Base-by-base conservation (phyloP, 1,140 invertebrate species). In the Eueides isabella region DNA sequence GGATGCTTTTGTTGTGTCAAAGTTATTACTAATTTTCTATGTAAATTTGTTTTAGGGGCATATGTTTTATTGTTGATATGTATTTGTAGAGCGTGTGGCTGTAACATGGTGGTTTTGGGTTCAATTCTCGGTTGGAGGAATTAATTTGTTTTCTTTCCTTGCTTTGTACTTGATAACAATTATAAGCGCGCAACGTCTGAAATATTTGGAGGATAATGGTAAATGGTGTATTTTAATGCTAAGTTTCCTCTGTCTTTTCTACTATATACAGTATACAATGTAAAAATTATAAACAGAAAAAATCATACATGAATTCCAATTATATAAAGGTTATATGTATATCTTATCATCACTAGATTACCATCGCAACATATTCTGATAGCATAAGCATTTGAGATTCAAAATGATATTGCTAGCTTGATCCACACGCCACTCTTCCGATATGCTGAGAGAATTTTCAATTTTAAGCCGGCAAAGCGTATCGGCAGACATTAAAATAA, bases 361-460 rank as follows among this genome's bases (percentile, higher is more conserved):
- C 48, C 4, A 11, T 55, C 9, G 12, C 48, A 44, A 44, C 41
- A 44, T 63, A 63, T 31, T 63, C 29, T 16, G 12, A 29, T 23
- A n/a, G 14, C 16, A 63, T 29, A 63, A 63, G 61, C 26, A 28
- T 63, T 63, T 63, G 61, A 63, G 26, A 63, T 63, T 63, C 14
- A 63, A 63, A 63, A 41, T 63, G 61, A 63, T 41, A 63, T 69
- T 41, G 28, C 30, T 63, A 30, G 11, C 12, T 23, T 11, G 19
- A 5, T 70, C 67, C 9, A 62, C 61, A 70, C 65, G 44, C 33
- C 48, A 72, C 48, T 65, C 69, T 85, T 82, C 82, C 80, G 79
- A 86, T 87, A 85, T 80, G 80, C 81, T 74, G 74, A 65, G 81
- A 87, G 90, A 92, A 92, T 92, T 92, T 92, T 92, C 90, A 90